Conservation (phyloP, 2,888 invertebrate species). For the Yponomeuta evonymella region DNA sequence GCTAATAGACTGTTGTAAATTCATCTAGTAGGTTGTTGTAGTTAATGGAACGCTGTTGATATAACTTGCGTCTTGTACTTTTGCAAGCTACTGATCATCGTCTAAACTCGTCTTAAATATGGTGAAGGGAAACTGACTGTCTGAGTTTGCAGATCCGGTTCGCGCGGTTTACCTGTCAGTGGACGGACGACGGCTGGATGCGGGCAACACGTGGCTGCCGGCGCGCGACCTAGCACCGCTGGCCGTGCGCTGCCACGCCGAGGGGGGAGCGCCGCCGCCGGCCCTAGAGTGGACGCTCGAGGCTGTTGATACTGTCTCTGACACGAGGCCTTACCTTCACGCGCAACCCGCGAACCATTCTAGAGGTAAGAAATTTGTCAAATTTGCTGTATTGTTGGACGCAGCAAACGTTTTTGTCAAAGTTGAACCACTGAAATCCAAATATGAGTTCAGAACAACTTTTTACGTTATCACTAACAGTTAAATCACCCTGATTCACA, state of each 20-base stretch:
- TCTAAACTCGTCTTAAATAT: not conserved
- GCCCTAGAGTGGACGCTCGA: constrained; percentile 74
- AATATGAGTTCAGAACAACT: too few species aligned
- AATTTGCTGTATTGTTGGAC: not conserved
- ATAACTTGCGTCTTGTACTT: not conserved
- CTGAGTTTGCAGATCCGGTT: constrained; percentile 80
- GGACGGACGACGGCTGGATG: constrained; percentile 89
- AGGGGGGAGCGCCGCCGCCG: constrained; percentile 82
- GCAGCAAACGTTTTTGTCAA: not conserved
- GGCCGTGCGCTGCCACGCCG: constrained; percentile 89
- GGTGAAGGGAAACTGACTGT: not conserved
- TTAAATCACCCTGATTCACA: too few species aligned
- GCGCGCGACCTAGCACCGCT: constrained; percentile 90
- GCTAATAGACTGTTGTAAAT: too few species aligned
- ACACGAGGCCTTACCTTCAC: constrained; percentile 72
- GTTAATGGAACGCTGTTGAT: too few species aligned
- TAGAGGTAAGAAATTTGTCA: constrained; percentile 41
- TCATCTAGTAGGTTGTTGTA: not conserved
- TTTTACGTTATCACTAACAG: too few species aligned
- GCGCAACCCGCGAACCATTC: constrained; percentile 72
- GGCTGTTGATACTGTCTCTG: constrained; percentile 70
- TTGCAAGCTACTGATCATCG: not conserved
- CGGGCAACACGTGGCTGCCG: constrained; percentile 91
- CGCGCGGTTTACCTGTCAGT: constrained; percentile 90
- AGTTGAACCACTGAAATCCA: too few species aligned